Evolutionary conservation across 2,797 vertebrate species (phyloP).

Genomic region (Manis pentadactyla): DNA sequence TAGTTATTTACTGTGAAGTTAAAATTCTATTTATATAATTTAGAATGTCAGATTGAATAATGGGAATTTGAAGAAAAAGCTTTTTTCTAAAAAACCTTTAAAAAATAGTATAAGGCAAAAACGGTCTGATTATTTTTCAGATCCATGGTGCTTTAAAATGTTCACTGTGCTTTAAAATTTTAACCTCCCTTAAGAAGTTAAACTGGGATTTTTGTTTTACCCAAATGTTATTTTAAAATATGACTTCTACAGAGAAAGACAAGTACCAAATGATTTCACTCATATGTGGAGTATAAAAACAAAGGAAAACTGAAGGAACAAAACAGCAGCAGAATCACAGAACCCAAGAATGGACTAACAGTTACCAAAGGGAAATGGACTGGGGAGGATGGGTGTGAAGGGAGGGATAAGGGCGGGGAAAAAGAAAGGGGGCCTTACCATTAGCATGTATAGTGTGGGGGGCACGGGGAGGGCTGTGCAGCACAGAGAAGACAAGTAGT

Average conservation of each 20-base stretch:
- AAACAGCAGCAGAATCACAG: too few species aligned
- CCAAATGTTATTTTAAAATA: constrained; percentile 50
- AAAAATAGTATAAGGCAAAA: not conserved
- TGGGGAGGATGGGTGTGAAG: too few species aligned
- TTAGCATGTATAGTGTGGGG: too few species aligned
- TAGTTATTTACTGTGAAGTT: constrained; percentile 40
- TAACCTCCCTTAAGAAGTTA: constrained; percentile 39
- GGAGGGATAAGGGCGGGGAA: too few species aligned
- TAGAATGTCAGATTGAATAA: constrained; percentile 42
- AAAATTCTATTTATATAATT: constrained; percentile 51
- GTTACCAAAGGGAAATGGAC: too few species aligned
- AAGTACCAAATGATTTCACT: too few species aligned
- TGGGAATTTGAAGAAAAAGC: not conserved
- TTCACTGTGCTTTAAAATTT: constrained; percentile 5
- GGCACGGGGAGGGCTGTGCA: too few species aligned
- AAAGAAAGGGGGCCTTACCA: too few species aligned
- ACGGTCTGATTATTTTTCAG: constrained; percentile 39
- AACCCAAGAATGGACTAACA: too few species aligned
- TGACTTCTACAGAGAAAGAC: not conserved
- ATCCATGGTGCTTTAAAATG: constrained; percentile 26
- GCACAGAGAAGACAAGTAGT: too few species aligned
- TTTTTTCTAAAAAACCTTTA: constrained; percentile 43
- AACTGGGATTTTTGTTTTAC: constrained; percentile 24
- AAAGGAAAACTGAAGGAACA: too few species aligned
- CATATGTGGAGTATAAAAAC: too few species aligned